Conservation (phyloP, 2,797 vertebrate genomes). For the Enteromius afrohamiltoni region DNA sequence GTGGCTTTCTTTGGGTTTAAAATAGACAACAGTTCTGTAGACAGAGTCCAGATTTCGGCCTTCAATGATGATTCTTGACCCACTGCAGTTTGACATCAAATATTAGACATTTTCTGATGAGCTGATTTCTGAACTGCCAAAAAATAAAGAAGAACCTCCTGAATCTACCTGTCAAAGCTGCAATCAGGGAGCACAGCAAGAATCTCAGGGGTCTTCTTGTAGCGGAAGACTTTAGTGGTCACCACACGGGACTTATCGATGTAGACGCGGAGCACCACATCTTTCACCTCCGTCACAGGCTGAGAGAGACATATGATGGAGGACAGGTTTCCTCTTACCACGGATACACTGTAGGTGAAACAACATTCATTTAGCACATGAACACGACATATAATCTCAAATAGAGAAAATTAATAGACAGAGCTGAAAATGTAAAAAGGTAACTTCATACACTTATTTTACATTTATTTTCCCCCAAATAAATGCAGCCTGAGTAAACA, state of each 20-base stretch:
- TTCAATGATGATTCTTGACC: conserved; percentile 80
- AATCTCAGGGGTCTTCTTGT: conserved; percentile 81
- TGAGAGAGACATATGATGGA: conserved; percentile 72
- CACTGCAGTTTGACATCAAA: conserved; percentile 68
- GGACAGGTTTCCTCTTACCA: conserved; percentile 59
- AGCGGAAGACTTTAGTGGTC: conserved; percentile 77
- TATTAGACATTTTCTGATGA: not conserved
- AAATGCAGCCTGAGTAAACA: not conserved
- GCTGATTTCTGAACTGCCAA: not conserved
- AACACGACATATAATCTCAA: not conserved
- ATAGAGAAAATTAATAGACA: not conserved
- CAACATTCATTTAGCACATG: not conserved
- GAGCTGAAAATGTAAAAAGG: not conserved
- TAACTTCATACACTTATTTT: not conserved
- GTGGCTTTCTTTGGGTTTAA: conserved; percentile 71
- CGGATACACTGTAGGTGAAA: conserved; percentile 59
- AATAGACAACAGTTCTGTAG: conserved; percentile 76
- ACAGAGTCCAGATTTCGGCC: conserved; percentile 88
- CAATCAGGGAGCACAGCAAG: conserved; percentile 79
- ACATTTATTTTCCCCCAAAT: not conserved
- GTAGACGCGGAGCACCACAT: conserved; percentile 71
- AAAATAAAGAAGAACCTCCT: not conserved
- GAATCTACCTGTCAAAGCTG: conserved; percentile 80
- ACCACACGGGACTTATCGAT: conserved; percentile 80
- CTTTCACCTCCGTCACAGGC: conserved; percentile 56